Evolutionary conservation across 2,888 invertebrate genomes (phyloP).

Genomic region (Dugesia japonica): DNA sequence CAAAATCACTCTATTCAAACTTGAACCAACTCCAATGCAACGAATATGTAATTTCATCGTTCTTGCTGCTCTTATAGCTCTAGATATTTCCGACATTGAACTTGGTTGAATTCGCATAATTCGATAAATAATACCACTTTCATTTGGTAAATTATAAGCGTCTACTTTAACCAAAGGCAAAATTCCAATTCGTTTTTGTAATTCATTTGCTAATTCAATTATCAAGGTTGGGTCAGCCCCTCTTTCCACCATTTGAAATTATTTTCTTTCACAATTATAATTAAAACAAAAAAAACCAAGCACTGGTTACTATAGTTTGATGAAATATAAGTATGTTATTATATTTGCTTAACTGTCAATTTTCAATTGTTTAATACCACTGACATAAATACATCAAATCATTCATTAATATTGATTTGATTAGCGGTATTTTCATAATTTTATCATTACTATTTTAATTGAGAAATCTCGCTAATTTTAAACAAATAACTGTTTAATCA

Average conservation of each 20-base stretch:
- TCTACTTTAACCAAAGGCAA: conserved; percentile 29
- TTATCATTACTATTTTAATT: no score
- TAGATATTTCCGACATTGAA: conserved; percentile 29
- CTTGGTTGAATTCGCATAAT: conserved; percentile 28
- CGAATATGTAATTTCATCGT: conserved; percentile 32
- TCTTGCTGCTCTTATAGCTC: conserved; percentile 29
- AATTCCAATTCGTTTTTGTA: conserved; percentile 32
- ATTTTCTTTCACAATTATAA: no score
- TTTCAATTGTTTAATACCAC: no score
- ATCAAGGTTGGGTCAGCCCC: neutral
- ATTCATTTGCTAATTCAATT: conserved; percentile 22
- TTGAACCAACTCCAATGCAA: conserved; percentile 10
- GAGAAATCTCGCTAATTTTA: no score
- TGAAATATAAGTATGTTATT: no score
- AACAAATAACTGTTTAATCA: no score
- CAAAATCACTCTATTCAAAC: neutral
- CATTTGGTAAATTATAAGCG: neutral
- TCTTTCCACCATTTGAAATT: neutral
- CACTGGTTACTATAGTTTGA: no score
- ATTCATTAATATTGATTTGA: no score
- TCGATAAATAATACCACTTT: neutral
- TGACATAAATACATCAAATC: no score
- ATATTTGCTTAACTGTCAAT: no score
- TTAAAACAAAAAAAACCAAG: no score
- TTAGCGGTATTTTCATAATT: no score